phyloP scores from a whole-genome alignment of 2,888 invertebrate species.

The Tholera decimalis region DNA sequence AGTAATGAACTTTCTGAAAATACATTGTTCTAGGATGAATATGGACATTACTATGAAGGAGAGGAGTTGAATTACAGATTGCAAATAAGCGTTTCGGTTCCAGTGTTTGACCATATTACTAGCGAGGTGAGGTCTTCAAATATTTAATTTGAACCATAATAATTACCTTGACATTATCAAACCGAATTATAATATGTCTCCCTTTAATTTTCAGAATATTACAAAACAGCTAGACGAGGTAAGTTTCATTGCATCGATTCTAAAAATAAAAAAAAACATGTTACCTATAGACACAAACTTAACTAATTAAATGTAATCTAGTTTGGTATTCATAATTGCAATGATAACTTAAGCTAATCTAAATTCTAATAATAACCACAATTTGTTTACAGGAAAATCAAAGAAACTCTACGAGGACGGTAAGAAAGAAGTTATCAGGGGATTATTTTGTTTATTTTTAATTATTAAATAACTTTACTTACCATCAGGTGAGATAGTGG shows the following conservation, averaged over 20 bases:
- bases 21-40: conserved; percentile 74
- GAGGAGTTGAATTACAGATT: conserved; percentile 82
- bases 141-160: not conserved
- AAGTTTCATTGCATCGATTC: conserved; percentile 43
- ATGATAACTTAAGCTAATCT: conserved; percentile 28
- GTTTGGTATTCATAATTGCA: conserved; percentile 6
- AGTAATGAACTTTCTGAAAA: not conserved
- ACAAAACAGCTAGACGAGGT: conserved; percentile 83
- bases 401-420: conserved; percentile 85
- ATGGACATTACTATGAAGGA: conserved; percentile 85
- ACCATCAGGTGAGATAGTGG: too few relatives aligned
- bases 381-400: conserved; percentile 83
- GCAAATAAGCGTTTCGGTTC: conserved; percentile 85
- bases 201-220: conserved; percentile 81
- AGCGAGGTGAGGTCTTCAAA: conserved; percentile 74
- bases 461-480: not conserved
- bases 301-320: conserved; percentile 16
- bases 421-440: conserved; percentile 67
- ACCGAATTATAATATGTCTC: not conserved
- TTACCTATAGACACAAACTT: conserved; percentile 12
- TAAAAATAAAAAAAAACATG: conserved; percentile 1
- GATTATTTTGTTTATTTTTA: conserved; percentile 1
- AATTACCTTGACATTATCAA: not conserved
- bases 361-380: conserved; percentile 33
- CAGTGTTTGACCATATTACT: conserved; percentile 83